These are phyloP conservation scores for Fulmarus glacialis DNA, from an alignment of 2,113 vertebrate species.

Conservation along the genomic window DNA sequence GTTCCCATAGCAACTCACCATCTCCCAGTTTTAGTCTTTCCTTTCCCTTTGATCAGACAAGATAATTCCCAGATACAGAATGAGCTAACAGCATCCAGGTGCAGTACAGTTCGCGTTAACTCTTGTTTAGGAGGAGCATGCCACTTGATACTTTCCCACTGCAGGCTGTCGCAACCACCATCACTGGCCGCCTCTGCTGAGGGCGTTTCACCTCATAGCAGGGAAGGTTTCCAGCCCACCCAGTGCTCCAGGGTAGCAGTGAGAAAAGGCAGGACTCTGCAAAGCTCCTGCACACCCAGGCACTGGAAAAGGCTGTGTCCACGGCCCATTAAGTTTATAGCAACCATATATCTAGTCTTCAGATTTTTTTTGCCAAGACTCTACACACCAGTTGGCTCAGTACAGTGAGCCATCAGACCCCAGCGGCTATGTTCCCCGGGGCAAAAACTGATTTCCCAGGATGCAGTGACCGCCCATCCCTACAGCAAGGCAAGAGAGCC, in stretches of 20 bases:
- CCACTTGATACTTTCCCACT: background rate
- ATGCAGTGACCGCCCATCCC: background rate
- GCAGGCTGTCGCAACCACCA: background rate
- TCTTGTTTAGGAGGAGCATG: background rate
- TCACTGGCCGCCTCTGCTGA: background rate
- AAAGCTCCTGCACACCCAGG: background rate
- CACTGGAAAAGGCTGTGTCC: background rate
- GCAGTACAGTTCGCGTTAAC: background rate
- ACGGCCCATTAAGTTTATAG: background rate
- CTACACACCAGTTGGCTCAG: background rate
- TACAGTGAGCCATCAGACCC: background rate
- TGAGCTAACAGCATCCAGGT: background rate
- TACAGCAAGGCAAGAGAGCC: background rate
- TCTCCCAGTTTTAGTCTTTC: background rate
- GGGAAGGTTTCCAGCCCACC: background rate
- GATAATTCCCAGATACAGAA: background rate
- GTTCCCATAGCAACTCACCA: conserved; percentile 64
- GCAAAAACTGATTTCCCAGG: background rate
- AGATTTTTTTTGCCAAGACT: background rate
- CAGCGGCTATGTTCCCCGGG: background rate
- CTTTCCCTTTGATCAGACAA: background rate
- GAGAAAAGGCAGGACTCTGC: background rate
- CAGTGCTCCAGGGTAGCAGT: background rate
- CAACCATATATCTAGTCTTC: background rate
- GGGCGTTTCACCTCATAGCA: background rate